Evolutionary conservation across 2,113 vertebrate genomes (phyloP).

Genomic region (Hippolais icterina): DNA sequence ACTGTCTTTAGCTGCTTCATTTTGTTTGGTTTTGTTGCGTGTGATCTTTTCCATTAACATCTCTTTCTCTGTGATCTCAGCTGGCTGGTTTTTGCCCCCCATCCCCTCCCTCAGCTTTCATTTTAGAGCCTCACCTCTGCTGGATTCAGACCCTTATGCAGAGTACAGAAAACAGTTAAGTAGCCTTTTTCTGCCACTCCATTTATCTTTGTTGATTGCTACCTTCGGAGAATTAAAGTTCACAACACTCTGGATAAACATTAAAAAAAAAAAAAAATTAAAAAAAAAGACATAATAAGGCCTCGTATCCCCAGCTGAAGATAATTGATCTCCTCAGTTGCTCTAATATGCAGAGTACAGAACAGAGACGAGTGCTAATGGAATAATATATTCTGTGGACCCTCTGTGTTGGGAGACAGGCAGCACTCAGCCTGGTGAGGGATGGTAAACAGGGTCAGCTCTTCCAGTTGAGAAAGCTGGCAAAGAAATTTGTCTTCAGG

Average conservation of each 20-base stretch:
- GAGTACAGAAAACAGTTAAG: not conserved
- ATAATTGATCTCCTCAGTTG: slow-evolving; percentile 69
- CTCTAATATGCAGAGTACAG: slow-evolving; percentile 68
- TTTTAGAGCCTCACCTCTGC: not conserved
- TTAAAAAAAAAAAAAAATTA: slow-evolving; percentile 42
- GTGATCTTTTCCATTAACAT: slow-evolving; percentile 48
- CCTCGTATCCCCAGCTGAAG: slow-evolving; percentile 63
- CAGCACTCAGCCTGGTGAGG: not conserved
- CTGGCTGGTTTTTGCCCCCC: not conserved
- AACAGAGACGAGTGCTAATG: slow-evolving; percentile 66
- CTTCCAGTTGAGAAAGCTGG: not conserved
- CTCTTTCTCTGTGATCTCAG: slow-evolving; percentile 14
- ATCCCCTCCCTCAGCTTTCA: not conserved
- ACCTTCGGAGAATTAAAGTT: slow-evolving; percentile 66
- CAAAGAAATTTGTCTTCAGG: not conserved
- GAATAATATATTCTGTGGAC: slow-evolving; percentile 61
- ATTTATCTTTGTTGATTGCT: slow-evolving; percentile 53
- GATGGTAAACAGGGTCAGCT: not conserved
- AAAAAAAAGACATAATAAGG: slow-evolving; percentile 60
- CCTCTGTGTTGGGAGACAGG: not conserved
- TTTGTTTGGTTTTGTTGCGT: slow-evolving; percentile 46
- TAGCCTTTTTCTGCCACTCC: slow-evolving; percentile 37
- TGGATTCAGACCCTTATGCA: accelerated
- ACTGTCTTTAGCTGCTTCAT: slow-evolving; percentile 54
- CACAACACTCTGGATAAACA: slow-evolving; percentile 67